phyloP scores from a whole-genome alignment of 2,113 vertebrate genomes.

The Rostratula benghalensis region DNA sequence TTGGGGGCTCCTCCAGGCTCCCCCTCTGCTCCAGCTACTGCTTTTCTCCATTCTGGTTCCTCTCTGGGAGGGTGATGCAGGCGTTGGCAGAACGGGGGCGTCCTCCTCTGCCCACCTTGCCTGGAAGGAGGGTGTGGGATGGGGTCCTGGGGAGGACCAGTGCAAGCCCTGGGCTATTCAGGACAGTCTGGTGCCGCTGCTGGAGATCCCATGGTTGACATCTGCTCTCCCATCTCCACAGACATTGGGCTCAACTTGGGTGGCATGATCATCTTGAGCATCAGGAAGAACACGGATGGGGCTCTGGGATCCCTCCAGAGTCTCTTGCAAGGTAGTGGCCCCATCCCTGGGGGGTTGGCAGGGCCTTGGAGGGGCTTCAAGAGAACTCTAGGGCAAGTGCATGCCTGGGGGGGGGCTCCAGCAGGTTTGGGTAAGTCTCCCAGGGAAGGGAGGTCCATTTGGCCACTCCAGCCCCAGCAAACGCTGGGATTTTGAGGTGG shows the following conservation, averaged over 20 bases:
- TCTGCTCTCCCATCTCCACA: neutral
- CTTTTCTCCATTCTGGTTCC: neutral
- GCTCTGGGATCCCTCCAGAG: constrained; percentile 40
- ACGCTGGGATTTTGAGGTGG: neutral
- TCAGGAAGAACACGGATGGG: neutral
- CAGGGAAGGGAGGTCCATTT: neutral
- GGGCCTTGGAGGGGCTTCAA: neutral
- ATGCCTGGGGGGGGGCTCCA: neutral
- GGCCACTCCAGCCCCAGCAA: neutral
- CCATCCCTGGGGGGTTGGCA: neutral
- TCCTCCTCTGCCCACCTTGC: neutral
- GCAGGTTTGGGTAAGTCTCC: neutral
- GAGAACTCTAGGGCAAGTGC: neutral
- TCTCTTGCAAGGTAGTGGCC: constrained; percentile 56
- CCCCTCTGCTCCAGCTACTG: neutral
- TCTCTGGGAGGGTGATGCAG: neutral
- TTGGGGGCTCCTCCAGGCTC: neutral
- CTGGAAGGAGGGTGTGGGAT: neutral
- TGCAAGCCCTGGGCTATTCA: neutral
- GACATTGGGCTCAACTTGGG: constrained; percentile 79
- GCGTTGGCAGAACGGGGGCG: neutral
- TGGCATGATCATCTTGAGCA: constrained; percentile 5
- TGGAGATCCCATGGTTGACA: fast-evolving
- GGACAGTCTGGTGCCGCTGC: neutral
- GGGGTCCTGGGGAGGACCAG: neutral